A percentile compares a stretch with the other conserved stretches of the same genome.
Evolutionary conservation across 2,797 vertebrate genomes (phyloP).

Genomic region (Delichon dasypus): DNA sequence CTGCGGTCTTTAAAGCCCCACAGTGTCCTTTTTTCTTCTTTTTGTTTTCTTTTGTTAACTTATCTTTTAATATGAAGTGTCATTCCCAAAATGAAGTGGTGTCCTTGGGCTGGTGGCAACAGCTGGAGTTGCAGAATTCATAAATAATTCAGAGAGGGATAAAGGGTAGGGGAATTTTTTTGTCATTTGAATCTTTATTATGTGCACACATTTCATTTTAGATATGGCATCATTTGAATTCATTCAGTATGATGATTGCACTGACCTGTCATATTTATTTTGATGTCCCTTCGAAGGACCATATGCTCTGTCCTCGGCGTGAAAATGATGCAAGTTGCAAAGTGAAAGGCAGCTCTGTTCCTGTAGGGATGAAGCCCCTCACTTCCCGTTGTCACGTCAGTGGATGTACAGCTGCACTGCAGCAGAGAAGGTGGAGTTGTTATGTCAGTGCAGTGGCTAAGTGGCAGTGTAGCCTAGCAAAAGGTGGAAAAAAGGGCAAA

Average conservation of each 20-base stretch:
- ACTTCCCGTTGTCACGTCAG: not conserved
- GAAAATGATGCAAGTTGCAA: slow-evolving; percentile 15
- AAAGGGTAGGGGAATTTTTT: slow-evolving; percentile 5
- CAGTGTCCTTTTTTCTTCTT: not conserved
- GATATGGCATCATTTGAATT: slow-evolving; percentile 58
- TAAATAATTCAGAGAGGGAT: slow-evolving; percentile 65
- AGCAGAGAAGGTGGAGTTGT: not conserved
- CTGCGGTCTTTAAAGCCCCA: not conserved
- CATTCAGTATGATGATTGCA: slow-evolving; percentile 41
- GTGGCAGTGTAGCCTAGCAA: not conserved
- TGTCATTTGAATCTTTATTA: slow-evolving; percentile 62
- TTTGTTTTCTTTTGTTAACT: not conserved
- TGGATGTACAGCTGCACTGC: not conserved
- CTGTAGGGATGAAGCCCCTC: not conserved
- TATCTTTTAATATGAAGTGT: slow-evolving; percentile 24
- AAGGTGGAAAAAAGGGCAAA: not conserved
- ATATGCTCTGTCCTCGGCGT: slow-evolving; percentile 49
- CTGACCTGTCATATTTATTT: slow-evolving; percentile 66
- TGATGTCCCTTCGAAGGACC: slow-evolving; percentile 58
- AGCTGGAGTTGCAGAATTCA: slow-evolving; percentile 56
- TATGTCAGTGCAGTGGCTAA: not conserved
- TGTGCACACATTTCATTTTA: slow-evolving; percentile 49
- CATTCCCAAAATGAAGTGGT: slow-evolving; percentile 45
- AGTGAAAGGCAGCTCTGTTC: not conserved
- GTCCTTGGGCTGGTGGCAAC: slow-evolving; percentile 62